Conservation (phyloP, 2,113 vertebrate species). For the Micronisus gabar region DNA sequence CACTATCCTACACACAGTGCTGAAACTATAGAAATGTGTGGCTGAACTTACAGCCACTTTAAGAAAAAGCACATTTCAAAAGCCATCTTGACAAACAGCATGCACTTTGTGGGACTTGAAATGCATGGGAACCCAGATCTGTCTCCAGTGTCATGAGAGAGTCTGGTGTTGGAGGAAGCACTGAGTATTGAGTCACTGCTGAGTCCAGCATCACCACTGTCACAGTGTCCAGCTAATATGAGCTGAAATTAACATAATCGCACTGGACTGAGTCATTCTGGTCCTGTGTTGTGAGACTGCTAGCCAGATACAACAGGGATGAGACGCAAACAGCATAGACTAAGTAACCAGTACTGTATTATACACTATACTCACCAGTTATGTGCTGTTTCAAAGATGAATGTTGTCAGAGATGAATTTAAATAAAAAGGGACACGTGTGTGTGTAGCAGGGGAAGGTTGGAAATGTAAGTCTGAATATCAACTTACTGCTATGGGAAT, state of each 20-base stretch:
- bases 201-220: neutral
- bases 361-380: neutral
- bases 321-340: neutral
- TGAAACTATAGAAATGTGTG: neutral
- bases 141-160: neutral
- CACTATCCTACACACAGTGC: neutral
- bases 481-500: neutral
- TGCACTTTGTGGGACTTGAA: neutral
- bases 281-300: neutral
- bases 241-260: neutral
- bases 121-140: neutral
- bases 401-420: neutral
- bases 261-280: neutral
- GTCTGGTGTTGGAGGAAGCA: neutral
- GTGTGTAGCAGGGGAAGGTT: fast-evolving
- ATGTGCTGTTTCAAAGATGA: neutral
- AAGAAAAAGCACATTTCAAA: neutral
- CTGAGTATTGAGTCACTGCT: neutral
- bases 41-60: neutral
- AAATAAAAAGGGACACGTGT: neutral
- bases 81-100: neutral
- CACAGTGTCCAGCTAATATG: neutral
- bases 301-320: neutral
- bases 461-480: neutral
- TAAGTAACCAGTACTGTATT: neutral